Evolutionary conservation across 2,797 vertebrate genomes (phyloP).

Genomic region (Luscinia megarhynchos): DNA sequence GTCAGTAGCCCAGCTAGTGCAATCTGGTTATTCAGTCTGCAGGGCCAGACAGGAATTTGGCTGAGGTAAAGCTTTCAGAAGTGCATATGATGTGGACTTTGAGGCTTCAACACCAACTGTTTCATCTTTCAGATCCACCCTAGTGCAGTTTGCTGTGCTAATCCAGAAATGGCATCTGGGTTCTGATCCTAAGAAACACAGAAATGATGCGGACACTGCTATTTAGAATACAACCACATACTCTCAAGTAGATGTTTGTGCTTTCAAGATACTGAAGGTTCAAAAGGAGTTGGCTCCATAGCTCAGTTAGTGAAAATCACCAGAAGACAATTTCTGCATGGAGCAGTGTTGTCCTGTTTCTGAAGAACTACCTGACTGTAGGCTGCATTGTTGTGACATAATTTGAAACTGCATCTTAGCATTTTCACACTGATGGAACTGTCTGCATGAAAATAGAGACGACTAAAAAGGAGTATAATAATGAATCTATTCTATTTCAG

Average conservation of each 20-base stretch:
- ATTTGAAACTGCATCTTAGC: not conserved
- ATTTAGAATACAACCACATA: not conserved
- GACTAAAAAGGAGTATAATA: not conserved
- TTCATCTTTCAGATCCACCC: not conserved
- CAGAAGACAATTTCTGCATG: not conserved
- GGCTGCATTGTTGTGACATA: not conserved
- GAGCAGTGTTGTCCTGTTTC: not conserved
- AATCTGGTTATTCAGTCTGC: not conserved
- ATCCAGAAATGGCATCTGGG: not conserved
- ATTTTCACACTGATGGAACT: not conserved
- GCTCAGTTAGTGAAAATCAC: not conserved
- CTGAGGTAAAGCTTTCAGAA: not conserved
- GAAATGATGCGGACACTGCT: not conserved
- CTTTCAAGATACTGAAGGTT: not conserved
- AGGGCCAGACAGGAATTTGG: not conserved
- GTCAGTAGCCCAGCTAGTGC: not conserved
- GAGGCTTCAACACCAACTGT: not conserved
- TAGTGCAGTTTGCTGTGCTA: not conserved
- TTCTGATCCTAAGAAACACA: not conserved
- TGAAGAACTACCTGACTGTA: not conserved
- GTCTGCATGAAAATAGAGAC: not conserved
- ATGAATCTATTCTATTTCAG: not conserved
- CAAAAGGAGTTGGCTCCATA: rapidly evolving
- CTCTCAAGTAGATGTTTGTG: not conserved
- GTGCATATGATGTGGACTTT: not conserved